A percentile compares a stretch with the other conserved stretches of the same genome.
Conservation (phyloP, 1,140 invertebrate species). For the Copidosoma floridanum region DNA sequence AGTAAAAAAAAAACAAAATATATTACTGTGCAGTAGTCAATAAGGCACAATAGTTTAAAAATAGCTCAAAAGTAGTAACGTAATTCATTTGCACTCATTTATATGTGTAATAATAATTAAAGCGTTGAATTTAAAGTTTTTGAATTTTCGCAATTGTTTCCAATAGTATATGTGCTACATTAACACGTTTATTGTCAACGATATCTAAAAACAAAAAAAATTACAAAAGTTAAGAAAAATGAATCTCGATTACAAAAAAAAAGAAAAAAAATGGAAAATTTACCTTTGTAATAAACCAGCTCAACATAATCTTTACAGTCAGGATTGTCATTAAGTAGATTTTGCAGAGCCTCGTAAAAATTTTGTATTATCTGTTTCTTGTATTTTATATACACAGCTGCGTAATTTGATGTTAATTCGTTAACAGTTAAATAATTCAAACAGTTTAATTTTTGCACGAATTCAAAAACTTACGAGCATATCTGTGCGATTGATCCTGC, state of each 20-base stretch:
- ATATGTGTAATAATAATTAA: too few species aligned
- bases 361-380: constrained; percentile 50
- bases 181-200: constrained; percentile 42
- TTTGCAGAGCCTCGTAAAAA: constrained; percentile 56
- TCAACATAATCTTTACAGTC: constrained; percentile 56
- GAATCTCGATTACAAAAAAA: too few species aligned
- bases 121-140: too few species aligned
- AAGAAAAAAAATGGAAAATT: too few species aligned
- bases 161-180: constrained; percentile 54
- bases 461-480: constrained; percentile 46
- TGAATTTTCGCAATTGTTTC: too few species aligned
- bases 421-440: constrained; percentile 12
- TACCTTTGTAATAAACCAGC: constrained; percentile 61
- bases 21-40: too few species aligned
- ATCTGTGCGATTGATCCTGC: constrained; percentile 47
- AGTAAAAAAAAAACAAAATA: too few species aligned
- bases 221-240: too few species aligned
- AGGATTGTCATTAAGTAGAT: constrained; percentile 51
- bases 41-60: too few species aligned
- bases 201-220: constrained; percentile 56
- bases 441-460: not conserved
- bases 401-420: constrained; percentile 28
- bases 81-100: too few species aligned
- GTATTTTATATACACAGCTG: constrained; percentile 51
- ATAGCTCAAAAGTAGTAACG: too few species aligned